These are phyloP conservation scores for Neomorphus geoffroyi DNA, from an alignment of 2,797 vertebrate species.

Conservation along the genomic window DNA sequence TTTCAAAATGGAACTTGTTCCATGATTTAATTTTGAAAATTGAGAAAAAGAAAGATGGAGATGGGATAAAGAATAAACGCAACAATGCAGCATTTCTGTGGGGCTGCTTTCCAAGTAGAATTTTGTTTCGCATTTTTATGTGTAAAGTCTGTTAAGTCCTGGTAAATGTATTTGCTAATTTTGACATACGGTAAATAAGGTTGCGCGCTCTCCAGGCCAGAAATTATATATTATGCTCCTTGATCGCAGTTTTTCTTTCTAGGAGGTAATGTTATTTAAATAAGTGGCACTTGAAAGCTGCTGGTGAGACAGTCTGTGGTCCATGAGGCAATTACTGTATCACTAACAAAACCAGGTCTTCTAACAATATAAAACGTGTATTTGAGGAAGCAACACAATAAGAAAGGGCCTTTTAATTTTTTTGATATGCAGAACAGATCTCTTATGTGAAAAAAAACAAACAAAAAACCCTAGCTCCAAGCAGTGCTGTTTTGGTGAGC, in stretches of 20 bases:
- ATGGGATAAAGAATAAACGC: neutral
- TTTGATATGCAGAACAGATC: neutral
- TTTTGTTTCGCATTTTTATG: neutral
- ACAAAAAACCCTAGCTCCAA: neutral
- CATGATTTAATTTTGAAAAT: neutral
- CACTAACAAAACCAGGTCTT: neutral
- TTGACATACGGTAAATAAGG: neutral
- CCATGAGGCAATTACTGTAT: neutral
- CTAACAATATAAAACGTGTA: neutral
- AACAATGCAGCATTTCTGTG: neutral
- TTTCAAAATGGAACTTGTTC: neutral
- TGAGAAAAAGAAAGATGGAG: neutral
- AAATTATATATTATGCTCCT: neutral
- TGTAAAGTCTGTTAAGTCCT: neutral
- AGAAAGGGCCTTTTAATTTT: neutral
- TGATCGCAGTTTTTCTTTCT: neutral
- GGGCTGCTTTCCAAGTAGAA: neutral
- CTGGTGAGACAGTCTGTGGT: neutral
- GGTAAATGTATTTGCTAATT: neutral
- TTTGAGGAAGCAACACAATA: neutral
- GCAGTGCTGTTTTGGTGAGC: neutral
- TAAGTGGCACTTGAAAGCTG: neutral
- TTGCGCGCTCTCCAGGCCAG: neutral
- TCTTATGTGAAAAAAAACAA: neutral
- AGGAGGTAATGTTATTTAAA: neutral